Evolutionary conservation across 2,797 vertebrate genomes (phyloP).

Genomic region (Xiphophorus birchmanni): DNA sequence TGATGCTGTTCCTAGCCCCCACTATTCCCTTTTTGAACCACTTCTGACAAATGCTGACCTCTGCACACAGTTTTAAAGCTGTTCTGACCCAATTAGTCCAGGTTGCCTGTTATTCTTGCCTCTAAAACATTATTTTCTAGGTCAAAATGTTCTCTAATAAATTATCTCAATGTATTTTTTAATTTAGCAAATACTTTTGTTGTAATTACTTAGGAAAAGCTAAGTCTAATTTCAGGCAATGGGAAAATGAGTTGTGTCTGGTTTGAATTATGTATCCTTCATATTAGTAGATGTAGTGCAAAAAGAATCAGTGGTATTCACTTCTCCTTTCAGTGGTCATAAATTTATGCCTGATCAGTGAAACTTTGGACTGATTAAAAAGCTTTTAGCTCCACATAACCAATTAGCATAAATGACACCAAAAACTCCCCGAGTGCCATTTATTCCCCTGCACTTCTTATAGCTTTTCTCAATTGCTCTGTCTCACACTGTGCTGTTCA

Average conservation of each 20-base stretch:
- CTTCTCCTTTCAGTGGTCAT: not conserved
- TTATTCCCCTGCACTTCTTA: not conserved
- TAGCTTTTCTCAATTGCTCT: not conserved
- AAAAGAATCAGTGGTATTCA: not conserved
- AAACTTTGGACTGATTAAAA: conserved; percentile 1
- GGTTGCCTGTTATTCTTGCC: not conserved
- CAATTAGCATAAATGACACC: conserved; percentile 1
- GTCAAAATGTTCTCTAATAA: not conserved
- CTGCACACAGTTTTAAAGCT: not conserved
- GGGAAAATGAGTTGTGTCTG: not conserved
- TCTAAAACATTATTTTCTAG: not conserved
- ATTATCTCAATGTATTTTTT: not conserved
- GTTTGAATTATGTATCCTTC: not conserved
- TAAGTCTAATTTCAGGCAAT: not conserved
- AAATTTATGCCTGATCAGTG: not conserved
- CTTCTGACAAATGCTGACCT: not conserved
- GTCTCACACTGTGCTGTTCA: not conserved
- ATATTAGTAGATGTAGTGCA: not conserved
- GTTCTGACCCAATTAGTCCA: not conserved
- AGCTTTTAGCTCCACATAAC: conserved; percentile 1
- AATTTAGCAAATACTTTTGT: not conserved
- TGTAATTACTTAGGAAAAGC: not conserved
- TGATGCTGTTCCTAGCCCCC: not conserved
- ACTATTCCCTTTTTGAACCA: not conserved
- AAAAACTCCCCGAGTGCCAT: not conserved